Conservation (phyloP, 2,113 vertebrate genomes). For the Gorsachius goisagi region DNA sequence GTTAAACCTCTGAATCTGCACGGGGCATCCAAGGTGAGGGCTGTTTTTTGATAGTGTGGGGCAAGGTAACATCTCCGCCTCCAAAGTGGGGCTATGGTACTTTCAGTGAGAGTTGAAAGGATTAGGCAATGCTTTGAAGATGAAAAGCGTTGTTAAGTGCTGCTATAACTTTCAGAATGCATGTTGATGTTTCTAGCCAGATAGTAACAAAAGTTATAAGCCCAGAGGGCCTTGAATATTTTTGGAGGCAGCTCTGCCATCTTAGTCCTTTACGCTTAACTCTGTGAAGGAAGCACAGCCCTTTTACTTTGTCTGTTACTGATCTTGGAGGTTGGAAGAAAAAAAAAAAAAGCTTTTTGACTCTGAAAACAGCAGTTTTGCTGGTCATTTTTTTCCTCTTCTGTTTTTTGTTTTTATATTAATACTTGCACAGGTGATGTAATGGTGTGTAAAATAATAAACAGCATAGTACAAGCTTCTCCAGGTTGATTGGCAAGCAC, state of each 20-base stretch:
- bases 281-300: neutral
- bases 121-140: conserved; percentile 44
- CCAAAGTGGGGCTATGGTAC: neutral
- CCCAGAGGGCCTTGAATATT: conserved; percentile 8
- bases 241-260: conserved; percentile 1
- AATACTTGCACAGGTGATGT: neutral
- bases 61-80: neutral
- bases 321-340: neutral
- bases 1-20: neutral
- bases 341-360: neutral
- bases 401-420: neutral
- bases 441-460: neutral
- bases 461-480: neutral
- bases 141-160: conserved; percentile 25
- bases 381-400: neutral
- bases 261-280: neutral
- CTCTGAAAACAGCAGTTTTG: neutral
- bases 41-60: neutral
- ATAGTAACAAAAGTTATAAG: conserved; percentile 3
- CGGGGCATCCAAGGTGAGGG: neutral
- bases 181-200: neutral
- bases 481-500: neutral
- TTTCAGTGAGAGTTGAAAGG: conserved; percentile 32
- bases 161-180: neutral
- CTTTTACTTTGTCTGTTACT: neutral